Evolutionary conservation across 35 echinoderm and acorn worm species (phyloP).

Genomic region (Amphiura filiformis): DNA sequence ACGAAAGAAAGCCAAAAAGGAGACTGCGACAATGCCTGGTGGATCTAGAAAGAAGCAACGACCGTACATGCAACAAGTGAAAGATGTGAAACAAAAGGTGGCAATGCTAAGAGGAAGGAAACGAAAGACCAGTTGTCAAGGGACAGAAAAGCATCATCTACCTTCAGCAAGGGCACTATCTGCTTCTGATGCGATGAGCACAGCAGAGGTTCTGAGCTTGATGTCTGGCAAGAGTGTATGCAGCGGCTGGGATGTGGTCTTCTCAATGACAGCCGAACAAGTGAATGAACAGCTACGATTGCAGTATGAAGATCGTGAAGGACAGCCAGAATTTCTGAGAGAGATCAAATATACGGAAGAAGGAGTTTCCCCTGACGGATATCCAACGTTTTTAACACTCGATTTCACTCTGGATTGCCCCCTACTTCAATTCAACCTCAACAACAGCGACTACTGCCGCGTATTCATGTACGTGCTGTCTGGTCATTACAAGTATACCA

Average conservation of each 20-base stretch:
- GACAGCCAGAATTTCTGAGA: conserved; percentile 12
- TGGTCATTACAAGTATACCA: background rate
- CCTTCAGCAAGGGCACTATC: background rate
- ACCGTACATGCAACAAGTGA: too few relatives aligned
- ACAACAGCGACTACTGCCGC: background rate
- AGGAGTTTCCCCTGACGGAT: background rate
- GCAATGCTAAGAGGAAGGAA: background rate
- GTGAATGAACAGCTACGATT: background rate
- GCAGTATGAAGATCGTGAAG: conserved; percentile 18
- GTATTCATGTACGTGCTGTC: background rate
- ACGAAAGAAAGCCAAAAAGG: too few relatives aligned
- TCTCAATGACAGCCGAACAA: conserved; percentile 25
- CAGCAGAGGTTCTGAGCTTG: background rate
- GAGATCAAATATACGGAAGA: background rate
- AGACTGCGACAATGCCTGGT: too few relatives aligned
- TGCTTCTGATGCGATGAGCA: background rate
- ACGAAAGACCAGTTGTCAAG: background rate
- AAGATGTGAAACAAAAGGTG: too few relatives aligned
- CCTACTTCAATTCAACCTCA: background rate
- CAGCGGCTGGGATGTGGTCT: conserved; percentile 1
- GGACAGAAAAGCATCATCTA: background rate
- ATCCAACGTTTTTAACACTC: background rate
- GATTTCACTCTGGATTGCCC: conserved; percentile 5
- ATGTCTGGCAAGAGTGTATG: conserved; percentile 8
- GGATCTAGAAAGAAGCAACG: too few relatives aligned